These are phyloP conservation scores for Brachypalpus laphriformis DNA, from an alignment of 2,888 invertebrate genomes.

Conservation along the genomic window DNA sequence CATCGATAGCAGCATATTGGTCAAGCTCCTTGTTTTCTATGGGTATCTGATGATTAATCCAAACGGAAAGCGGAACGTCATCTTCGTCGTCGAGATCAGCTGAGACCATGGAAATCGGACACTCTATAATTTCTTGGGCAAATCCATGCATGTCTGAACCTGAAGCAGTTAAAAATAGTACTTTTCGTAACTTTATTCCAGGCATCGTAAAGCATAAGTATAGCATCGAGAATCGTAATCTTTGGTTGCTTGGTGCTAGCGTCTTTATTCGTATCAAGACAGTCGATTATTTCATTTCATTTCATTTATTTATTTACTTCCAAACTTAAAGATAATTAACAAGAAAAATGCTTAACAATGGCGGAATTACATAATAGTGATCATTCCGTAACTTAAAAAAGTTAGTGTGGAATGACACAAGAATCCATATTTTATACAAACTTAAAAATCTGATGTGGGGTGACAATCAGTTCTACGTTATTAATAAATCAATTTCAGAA, in stretches of 20 bases:
- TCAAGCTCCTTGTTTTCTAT: slow-evolving; percentile 6
- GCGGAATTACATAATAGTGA: too few relatives aligned
- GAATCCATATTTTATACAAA: too few relatives aligned
- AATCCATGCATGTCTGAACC: slow-evolving; percentile 9
- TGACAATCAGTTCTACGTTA: too few relatives aligned
- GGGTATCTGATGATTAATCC: slow-evolving; percentile 8
- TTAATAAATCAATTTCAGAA: too few relatives aligned
- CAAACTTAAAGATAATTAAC: too few relatives aligned
- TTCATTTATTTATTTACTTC: too few relatives aligned
- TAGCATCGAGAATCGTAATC: slow-evolving; percentile 21
- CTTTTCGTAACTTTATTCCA: slow-evolving; percentile 2
- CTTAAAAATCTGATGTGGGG: too few relatives aligned
- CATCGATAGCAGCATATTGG: slow-evolving; percentile 9
- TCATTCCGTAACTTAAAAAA: too few relatives aligned
- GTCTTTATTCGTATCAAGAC: slow-evolving; percentile 7
- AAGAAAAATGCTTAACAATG: too few relatives aligned
- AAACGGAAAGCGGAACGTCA: too few relatives aligned
- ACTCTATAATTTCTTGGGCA: slow-evolving; percentile 2
- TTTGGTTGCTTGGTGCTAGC: slow-evolving; percentile 16
- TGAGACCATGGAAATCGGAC: neutral
- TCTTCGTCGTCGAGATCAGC: neutral
- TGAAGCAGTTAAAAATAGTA: slow-evolving; percentile 10
- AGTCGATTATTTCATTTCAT: neutral
- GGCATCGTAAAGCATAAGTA: slow-evolving; percentile 17
- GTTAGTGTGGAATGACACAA: too few relatives aligned